Evolutionary conservation across 2,888 invertebrate genomes (phyloP).

Genomic region (Lamellibrachia columna): DNA sequence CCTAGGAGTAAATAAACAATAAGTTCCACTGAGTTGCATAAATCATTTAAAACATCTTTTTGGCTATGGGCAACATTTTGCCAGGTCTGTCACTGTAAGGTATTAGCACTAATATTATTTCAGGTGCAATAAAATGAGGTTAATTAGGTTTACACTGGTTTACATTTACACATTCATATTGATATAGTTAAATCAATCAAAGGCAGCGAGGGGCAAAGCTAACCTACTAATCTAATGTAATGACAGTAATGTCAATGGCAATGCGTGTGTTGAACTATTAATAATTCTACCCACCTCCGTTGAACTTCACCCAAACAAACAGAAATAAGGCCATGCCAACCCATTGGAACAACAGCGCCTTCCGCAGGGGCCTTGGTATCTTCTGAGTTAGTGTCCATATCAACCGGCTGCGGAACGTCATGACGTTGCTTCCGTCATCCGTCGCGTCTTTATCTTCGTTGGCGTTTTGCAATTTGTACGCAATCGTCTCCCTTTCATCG

Average conservation of each 20-base stretch:
- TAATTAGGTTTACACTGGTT: no score
- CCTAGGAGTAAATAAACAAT: no score
- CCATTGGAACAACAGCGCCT: slow-evolving; percentile 6
- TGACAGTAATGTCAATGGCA: background rate
- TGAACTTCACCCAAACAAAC: background rate
- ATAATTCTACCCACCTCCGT: background rate
- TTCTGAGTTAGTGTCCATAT: slow-evolving; percentile 4
- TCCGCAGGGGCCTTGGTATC: background rate
- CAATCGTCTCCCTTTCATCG: background rate
- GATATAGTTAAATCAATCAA: no score
- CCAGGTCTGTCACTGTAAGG: no score
- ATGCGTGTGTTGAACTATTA: background rate
- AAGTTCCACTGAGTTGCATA: no score
- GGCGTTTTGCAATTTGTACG: background rate
- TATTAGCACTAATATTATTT: no score
- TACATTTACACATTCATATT: no score
- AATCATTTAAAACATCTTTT: no score
- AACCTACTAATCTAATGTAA: background rate
- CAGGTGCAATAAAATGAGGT: no score
- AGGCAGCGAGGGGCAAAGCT: no score
- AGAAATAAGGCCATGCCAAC: background rate
- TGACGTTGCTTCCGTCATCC: background rate
- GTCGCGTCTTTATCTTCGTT: background rate
- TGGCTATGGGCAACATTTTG: no score
- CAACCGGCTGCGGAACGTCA: background rate